A percentile compares a stretch with the other conserved stretches of the same genome.
phyloP scores from a whole-genome alignment of 2,888 invertebrate genomes.

The Limulus polyphemus region DNA sequence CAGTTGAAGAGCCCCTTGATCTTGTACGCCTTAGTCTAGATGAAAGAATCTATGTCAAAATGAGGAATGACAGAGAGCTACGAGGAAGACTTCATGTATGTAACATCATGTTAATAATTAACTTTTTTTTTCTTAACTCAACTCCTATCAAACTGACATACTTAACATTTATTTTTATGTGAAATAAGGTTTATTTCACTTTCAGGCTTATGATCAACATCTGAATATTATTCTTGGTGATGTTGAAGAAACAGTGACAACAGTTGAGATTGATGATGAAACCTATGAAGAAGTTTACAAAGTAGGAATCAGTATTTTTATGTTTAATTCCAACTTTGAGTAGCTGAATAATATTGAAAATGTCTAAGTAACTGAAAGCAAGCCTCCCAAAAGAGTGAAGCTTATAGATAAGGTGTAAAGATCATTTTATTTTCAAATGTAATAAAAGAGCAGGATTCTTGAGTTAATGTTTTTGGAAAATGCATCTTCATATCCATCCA shows the following conservation, averaged over 20 bases:
- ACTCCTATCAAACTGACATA: not conserved
- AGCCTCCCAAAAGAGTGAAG: not conserved
- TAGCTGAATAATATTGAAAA: not conserved
- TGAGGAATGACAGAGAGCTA: constrained; percentile 97
- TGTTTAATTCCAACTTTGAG: no score
- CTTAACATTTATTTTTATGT: not conserved
- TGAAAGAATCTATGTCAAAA: constrained; percentile 97
- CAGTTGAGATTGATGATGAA: constrained; percentile 92
- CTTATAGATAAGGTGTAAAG: not conserved
- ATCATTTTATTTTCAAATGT: not conserved
- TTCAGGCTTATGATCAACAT: constrained; percentile 96
- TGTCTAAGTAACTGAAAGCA: not conserved
- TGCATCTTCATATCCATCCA: no score
- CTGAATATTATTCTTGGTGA: constrained; percentile 97
- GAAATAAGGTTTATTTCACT: constrained; percentile 25
- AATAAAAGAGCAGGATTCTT: no score
- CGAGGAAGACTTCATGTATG: constrained; percentile 84
- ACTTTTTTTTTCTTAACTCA: not conserved
- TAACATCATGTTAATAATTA: constrained; percentile 18
- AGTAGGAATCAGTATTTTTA: constrained; percentile 28
- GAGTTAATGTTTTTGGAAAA: no score
- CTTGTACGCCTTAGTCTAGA: constrained; percentile 91
- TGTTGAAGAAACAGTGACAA: constrained; percentile 94
- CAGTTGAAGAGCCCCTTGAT: constrained; percentile 96
- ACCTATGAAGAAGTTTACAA: constrained; percentile 98